These are phyloP conservation scores for Ganaspis sp. DNA, from an alignment of 1,140 invertebrate species.

Conservation along the genomic window DNA sequence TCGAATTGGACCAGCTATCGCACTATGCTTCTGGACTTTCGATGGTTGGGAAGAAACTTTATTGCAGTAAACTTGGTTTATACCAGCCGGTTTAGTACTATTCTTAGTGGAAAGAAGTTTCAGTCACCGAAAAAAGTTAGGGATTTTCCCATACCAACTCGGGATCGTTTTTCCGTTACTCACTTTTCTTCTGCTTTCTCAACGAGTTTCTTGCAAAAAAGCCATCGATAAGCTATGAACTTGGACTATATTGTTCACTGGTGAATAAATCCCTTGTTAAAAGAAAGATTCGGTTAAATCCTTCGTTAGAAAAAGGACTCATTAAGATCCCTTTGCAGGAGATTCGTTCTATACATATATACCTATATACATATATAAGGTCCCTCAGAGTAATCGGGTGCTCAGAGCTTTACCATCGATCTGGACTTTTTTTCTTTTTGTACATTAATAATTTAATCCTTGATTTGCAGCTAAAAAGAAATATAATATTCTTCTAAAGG, in stretches of 20 bases:
- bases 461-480: too few relatives aligned
- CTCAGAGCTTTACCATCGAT: background rate
- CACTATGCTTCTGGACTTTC: conserved; percentile 13
- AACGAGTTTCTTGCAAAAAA: conserved; percentile 31
- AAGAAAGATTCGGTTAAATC: conserved; percentile 23
- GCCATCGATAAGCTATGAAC: conserved; percentile 34
- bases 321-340: conserved; percentile 20
- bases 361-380: too few relatives aligned
- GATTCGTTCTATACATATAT: background rate
- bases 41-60: conserved; percentile 46
- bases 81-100: conserved; percentile 38
- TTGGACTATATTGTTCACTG: conserved; percentile 32
- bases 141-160: conserved; percentile 37
- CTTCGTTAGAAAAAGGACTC: conserved; percentile 13
- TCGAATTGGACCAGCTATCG: conserved; percentile 37
- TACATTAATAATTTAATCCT: background rate
- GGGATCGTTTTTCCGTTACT: conserved; percentile 36
- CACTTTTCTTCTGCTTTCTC: conserved; percentile 33
- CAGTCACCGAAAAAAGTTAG: conserved; percentile 42
- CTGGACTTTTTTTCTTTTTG: background rate
- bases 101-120: conserved; percentile 45
- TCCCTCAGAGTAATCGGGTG: background rate
- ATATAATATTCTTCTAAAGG: too few relatives aligned
- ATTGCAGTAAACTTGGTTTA: conserved; percentile 47
- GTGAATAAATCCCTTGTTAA: conserved; percentile 30